These are phyloP conservation scores for Caenorhabditis doughertyi DNA, from an alignment of 2,888 invertebrate species.

Conservation along the genomic window DNA sequence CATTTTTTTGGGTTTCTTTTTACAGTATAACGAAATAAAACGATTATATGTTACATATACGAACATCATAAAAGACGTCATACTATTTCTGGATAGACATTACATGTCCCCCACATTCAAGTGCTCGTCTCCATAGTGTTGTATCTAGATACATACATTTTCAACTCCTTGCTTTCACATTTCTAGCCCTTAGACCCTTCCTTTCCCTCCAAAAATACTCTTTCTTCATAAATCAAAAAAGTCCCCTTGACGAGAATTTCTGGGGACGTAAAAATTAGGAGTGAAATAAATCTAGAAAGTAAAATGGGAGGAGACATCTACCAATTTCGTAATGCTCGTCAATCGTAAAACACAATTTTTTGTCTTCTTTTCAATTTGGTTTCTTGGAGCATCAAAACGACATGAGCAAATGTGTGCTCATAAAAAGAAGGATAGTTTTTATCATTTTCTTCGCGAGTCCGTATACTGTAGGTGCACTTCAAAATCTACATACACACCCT, in stretches of 20 bases:
- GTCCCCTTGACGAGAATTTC: background rate
- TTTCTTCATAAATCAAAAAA: slow-evolving; percentile 1
- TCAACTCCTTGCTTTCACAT: background rate
- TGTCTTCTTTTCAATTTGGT: background rate
- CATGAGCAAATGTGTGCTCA: no score
- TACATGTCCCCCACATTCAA: background rate
- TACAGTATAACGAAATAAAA: no score
- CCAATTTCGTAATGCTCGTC: slow-evolving; percentile 5
- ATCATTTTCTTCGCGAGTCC: no score
- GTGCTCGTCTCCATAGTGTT: background rate
- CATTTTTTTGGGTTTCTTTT: no score
- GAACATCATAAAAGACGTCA: no score
- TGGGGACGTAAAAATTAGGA: background rate
- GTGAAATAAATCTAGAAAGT: slow-evolving; percentile 8
- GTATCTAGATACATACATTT: no score
- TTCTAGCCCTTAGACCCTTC: background rate
- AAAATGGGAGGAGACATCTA: background rate
- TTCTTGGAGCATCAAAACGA: background rate
- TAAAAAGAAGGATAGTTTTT: no score
- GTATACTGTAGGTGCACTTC: no score
- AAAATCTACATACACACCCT: no score
- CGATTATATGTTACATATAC: no score
- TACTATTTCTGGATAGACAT: no score
- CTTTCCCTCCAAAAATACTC: background rate
- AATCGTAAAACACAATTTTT: background rate